Base-by-base conservation (phyloP, 2,113 vertebrate species). In the Lepisosteus oculatus region DNA sequence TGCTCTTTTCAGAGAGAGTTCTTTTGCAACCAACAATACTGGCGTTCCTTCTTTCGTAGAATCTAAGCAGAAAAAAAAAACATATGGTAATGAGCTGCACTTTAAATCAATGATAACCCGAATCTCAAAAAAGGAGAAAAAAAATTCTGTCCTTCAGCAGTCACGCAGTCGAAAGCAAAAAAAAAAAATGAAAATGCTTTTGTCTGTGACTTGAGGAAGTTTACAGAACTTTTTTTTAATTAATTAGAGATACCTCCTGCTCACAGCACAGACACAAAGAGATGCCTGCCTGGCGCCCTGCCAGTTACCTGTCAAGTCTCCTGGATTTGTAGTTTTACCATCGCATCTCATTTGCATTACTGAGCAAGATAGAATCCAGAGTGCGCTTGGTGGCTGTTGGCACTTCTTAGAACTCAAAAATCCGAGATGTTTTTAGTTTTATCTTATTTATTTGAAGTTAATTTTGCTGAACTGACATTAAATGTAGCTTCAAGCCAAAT, bases 91-190 rank as follows among this genome's bases (percentile, higher is more conserved):
- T 69, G 6, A 69, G 55, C 8, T 12, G 12, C 66, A 41, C 67
- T 77, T 72, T 80, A 75, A 77, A 77, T 77, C 72, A 80, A 73
- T 75, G 73, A 75, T 80, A 68, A 74, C 70, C 29, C 17, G 56
- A 13, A 62, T 54, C 71, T 77, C 67, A 77, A 72, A 72, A 65
- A 17, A 63, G 55, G 47, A 29, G 29, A 29, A 29, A 29, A 29
- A 66, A 14, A 12, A 47, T 47, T 14, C 55, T 55, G 68, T 69
- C 65, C 56, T 67, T 70, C 65, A 73, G 43, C 65, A 45, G 65
- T 67, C 73, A 57, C 45, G 43, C 77, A 57, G 5, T 51, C 47
- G 9, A 51, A 51, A 51, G 9, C 9, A 51, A 51, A 54, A 17
- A 63, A 64, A 44, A 57, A 55, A 62, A 70, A 64, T 41, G 61